Evolutionary conservation across 2,888 invertebrate genomes (phyloP).

Genomic region (Caenorhabditis sp.): DNA sequence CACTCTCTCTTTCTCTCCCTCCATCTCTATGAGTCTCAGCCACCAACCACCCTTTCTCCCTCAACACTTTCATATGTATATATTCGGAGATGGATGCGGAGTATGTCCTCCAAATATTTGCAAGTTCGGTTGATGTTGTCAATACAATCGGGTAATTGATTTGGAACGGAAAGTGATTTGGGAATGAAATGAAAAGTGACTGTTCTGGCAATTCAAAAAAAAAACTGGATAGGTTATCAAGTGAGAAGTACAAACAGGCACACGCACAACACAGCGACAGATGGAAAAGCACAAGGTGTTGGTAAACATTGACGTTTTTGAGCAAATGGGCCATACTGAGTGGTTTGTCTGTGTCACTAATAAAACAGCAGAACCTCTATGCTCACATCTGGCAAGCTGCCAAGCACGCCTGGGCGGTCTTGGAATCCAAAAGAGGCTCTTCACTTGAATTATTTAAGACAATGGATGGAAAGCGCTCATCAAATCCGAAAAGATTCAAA

Average conservation of each 20-base stretch:
- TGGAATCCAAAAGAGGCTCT: neutral
- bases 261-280: conserved; percentile 4
- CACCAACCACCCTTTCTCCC: conserved; percentile 27
- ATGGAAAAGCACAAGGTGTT: neutral
- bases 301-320: conserved; percentile 3
- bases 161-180: conserved; percentile 32
- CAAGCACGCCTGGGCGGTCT: neutral
- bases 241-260: neutral
- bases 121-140: conserved; percentile 45
- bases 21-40: conserved; percentile 17
- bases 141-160: conserved; percentile 43
- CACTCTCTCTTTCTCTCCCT: conserved; percentile 18
- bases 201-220: neutral
- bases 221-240: neutral
- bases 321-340: neutral
- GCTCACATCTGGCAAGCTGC: neutral
- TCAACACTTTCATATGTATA: conserved; percentile 38
- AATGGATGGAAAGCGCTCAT: neutral
- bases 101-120: conserved; percentile 58
- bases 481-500: conserved; percentile 1
- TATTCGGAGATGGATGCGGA: conserved; percentile 45
- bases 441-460: conserved; percentile 31
- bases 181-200: conserved; percentile 29
- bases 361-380: neutral
- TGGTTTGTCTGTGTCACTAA: neutral